Percentiles rank a stretch among this genome's conserved stretches.
These are phyloP conservation scores for Lepidocyrtoides sp. DNA, from an alignment of 2,888 invertebrate genomes.

Conservation along the genomic window DNA sequence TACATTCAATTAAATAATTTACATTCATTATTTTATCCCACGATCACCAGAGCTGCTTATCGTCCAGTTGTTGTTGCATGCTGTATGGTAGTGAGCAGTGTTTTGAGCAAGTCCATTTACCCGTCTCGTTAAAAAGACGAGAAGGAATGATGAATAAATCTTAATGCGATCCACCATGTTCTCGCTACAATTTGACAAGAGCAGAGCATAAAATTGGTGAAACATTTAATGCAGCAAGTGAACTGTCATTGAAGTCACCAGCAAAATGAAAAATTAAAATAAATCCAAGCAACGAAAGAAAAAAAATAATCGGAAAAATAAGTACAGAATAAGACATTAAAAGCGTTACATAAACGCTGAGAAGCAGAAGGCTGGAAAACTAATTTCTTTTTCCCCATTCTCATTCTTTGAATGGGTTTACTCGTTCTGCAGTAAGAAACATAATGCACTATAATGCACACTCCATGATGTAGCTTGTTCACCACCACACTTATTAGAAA, in stretches of 20 bases:
- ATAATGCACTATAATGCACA: not conserved
- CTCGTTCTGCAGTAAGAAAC: not conserved
- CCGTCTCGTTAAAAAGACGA: no score
- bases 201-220: no score
- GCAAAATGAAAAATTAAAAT: not conserved
- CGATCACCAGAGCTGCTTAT: no score
- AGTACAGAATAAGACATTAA: not conserved
- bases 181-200: no score
- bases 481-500: constrained; percentile 71
- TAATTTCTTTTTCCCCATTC: constrained; percentile 74
- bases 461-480: constrained; percentile 22
- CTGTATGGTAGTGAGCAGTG: no score
- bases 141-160: no score
- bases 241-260: no score
- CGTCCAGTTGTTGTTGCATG: no score
- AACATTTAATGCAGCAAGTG: no score
- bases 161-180: no score
- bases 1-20: constrained; percentile 54
- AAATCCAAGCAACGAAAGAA: not conserved
- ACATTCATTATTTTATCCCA: not conserved
- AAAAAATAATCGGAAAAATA: not conserved
- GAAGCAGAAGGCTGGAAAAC: constrained; percentile 33
- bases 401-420: constrained; percentile 58
- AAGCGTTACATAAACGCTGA: not conserved
- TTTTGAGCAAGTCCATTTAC: no score